A percentile compares a stretch with the other conserved stretches of the same genome.
phyloP scores from a whole-genome alignment of 2,888 invertebrate genomes.

The Polydrusus pterygomalis region DNA sequence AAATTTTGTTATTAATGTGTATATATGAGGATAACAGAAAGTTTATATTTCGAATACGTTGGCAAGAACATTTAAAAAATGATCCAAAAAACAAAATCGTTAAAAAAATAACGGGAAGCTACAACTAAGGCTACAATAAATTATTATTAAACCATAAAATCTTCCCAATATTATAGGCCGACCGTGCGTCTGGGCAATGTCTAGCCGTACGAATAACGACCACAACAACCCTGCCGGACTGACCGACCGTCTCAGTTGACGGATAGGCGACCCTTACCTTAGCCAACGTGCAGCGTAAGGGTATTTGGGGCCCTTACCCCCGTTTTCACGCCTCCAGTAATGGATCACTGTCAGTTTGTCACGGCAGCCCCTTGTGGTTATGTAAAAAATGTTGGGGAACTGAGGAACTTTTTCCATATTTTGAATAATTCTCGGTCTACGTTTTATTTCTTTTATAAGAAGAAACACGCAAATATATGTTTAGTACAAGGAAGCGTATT shows the following conservation, averaged over 20 bases:
- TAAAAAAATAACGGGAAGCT: background rate
- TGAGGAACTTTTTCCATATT: constrained; percentile 1
- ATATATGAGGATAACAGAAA: too few relatives aligned
- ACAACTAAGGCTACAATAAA: background rate
- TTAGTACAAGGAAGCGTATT: background rate
- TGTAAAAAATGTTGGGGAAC: constrained; percentile 43
- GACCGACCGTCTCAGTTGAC: constrained; percentile 61
- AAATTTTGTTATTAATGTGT: too few relatives aligned
- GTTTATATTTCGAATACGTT: background rate
- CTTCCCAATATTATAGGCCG: constrained; percentile 18
- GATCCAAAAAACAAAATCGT: background rate
- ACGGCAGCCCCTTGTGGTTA: constrained; percentile 47
- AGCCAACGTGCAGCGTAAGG: constrained; percentile 64
- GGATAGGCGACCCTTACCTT: constrained; percentile 65
- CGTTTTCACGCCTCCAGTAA: constrained; percentile 60
- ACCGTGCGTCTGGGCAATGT: constrained; percentile 64
- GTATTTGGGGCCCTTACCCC: constrained; percentile 56
- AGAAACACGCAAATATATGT: background rate
- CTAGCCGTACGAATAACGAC: constrained; percentile 63
- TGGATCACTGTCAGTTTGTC: constrained; percentile 58
- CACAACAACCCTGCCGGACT: constrained; percentile 48
- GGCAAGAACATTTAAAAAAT: too few relatives aligned
- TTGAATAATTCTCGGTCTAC: background rate
- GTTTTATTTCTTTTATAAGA: background rate
- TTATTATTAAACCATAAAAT: background rate